Evolutionary conservation across 2,113 vertebrate genomes (phyloP).

Genomic region (Notothenia rossii): DNA sequence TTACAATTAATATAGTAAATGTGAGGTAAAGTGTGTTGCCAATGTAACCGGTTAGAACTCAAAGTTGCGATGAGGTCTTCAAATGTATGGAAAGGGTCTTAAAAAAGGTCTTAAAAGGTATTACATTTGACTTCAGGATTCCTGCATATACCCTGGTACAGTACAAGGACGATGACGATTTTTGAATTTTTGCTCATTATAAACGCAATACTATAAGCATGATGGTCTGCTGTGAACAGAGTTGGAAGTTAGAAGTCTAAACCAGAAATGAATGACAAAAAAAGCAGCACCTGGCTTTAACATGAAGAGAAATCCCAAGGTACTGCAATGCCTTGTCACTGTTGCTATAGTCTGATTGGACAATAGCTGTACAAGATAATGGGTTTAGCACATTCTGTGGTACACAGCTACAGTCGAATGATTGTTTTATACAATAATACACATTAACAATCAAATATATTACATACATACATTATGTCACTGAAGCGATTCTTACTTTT

Average conservation of each 20-base stretch:
- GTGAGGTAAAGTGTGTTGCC: too few species aligned
- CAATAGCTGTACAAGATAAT: background rate
- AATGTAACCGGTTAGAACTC: too few species aligned
- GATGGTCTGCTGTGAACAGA: background rate
- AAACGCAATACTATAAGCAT: background rate
- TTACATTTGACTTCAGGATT: too few species aligned
- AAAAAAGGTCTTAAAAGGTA: too few species aligned
- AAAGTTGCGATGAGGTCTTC: too few species aligned
- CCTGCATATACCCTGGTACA: too few species aligned
- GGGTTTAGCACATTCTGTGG: background rate
- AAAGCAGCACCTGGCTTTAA: too few species aligned
- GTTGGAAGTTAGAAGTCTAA: too few species aligned
- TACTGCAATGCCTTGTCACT: background rate
- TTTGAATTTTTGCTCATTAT: background rate
- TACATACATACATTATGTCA: background rate
- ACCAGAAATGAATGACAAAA: too few species aligned
- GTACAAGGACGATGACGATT: background rate
- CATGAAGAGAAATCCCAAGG: background rate
- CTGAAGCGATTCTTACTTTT: constrained; percentile 15
- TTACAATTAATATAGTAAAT: too few species aligned
- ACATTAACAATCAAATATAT: constrained; percentile 2
- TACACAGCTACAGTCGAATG: constrained; percentile 14
- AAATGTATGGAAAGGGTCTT: too few species aligned
- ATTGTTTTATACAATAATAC: background rate
- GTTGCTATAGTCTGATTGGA: background rate